Conservation (phyloP, 2,797 vertebrate genomes). For the Apodemus agrarius region DNA sequence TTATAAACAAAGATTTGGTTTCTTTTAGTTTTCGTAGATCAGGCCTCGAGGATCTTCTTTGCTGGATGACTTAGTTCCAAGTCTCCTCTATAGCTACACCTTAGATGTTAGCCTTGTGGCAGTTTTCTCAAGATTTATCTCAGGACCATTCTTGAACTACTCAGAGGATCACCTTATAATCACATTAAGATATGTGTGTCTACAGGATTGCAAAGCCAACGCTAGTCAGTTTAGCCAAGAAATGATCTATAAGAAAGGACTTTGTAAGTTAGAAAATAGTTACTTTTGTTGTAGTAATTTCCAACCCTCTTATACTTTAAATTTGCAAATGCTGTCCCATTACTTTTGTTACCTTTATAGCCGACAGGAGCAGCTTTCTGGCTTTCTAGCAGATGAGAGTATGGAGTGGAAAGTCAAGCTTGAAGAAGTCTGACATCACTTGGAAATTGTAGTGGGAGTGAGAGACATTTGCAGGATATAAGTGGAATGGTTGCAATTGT, state of each 20-base stretch:
- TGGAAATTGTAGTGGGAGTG: not conserved
- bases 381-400: not conserved
- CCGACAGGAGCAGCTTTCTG: not conserved
- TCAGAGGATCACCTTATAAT: not conserved
- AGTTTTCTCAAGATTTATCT: not conserved
- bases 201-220: not conserved
- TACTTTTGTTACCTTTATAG: not conserved
- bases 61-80: not conserved
- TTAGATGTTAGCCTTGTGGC: not conserved
- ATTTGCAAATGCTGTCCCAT: not conserved
- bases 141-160: not conserved
- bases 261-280: not conserved
- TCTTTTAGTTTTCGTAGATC: not conserved
- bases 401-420: not conserved
- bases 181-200: not conserved
- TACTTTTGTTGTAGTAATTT: not conserved
- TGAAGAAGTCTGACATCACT: not conserved
- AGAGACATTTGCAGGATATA: not conserved
- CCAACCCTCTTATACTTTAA: not conserved
- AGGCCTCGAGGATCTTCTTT: not conserved
- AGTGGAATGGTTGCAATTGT: not conserved
- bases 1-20: not conserved
- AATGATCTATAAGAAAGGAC: not conserved
- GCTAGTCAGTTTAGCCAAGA: not conserved
- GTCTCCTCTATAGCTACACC: not conserved